Evolutionary conservation across 2,797 vertebrate genomes (phyloP).

Genomic region (Myotis myotis): DNA sequence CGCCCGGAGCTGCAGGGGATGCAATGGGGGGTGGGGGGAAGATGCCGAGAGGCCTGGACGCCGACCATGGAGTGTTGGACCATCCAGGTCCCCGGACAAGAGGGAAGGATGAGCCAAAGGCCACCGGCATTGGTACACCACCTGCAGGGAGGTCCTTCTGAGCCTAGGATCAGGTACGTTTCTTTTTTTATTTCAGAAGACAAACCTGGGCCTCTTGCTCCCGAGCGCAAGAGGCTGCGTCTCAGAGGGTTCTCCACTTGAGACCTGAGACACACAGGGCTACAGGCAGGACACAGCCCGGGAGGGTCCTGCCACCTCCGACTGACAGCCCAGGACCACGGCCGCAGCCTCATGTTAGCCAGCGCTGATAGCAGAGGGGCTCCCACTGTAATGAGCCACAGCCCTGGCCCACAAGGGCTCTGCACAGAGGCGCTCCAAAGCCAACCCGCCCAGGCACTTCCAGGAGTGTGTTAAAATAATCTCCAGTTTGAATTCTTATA

Average conservation of each 20-base stretch:
- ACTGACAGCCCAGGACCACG: neutral
- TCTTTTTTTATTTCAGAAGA: neutral
- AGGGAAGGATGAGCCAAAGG: neutral
- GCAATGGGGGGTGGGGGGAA: neutral
- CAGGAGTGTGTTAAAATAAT: neutral
- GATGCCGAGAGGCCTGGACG: neutral
- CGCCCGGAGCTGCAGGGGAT: neutral
- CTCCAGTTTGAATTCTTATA: neutral
- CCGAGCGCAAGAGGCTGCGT: neutral
- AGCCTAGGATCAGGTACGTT: neutral
- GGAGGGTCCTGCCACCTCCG: neutral
- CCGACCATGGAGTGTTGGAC: neutral
- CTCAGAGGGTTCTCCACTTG: neutral
- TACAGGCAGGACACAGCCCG: neutral
- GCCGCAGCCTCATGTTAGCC: neutral
- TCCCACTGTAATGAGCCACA: accelerated
- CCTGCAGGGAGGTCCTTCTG: neutral
- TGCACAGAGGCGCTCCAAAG: neutral
- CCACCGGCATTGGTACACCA: neutral
- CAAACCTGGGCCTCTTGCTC: neutral
- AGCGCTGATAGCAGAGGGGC: neutral
- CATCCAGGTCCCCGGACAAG: neutral
- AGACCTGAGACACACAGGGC: neutral
- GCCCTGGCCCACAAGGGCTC: neutral
- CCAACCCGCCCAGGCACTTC: neutral